phyloP scores from a whole-genome alignment of 2,888 invertebrate species.

The Pachydiplax longipennis region DNA sequence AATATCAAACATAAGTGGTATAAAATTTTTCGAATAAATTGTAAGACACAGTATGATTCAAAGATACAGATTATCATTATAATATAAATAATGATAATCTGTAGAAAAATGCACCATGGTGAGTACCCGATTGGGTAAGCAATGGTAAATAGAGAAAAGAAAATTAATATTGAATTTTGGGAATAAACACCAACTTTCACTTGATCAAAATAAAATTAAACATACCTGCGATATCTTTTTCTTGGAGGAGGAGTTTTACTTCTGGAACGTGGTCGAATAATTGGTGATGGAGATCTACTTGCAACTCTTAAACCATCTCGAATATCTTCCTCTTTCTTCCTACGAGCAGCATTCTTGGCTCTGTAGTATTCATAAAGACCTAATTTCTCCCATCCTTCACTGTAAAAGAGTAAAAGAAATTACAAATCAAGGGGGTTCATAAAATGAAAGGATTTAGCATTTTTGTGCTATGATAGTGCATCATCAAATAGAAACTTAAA shows the following conservation, averaged over 20 bases:
- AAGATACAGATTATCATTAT: no score
- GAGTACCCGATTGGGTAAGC: no score
- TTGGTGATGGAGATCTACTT: slow-evolving; percentile 82
- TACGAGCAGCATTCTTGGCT: slow-evolving; percentile 90
- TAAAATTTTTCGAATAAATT: no score
- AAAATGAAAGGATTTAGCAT: not conserved
- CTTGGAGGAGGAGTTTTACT: slow-evolving; percentile 74
- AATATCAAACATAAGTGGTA: no score
- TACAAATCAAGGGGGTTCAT: not conserved
- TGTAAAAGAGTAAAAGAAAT: slow-evolving; percentile 53
- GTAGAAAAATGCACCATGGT: no score
- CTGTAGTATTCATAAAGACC: slow-evolving; percentile 98
- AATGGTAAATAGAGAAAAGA: not conserved
- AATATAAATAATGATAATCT: no score
- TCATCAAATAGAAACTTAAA: not conserved
- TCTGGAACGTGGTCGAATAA: slow-evolving; percentile 75
- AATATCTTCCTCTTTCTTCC: slow-evolving; percentile 86
- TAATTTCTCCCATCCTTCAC: slow-evolving; percentile 97
- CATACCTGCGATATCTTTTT: slow-evolving; percentile 68
- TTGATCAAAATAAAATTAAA: no score
- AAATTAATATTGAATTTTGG: not conserved
- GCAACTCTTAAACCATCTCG: slow-evolving; percentile 69
- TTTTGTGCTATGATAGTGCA: not conserved
- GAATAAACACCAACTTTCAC: no score
- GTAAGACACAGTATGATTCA: no score